Percentiles rank a stretch among this genome's conserved stretches.
These are phyloP conservation scores for Ptilodon capucinus DNA, from an alignment of 2,888 invertebrate species.

Conservation along the genomic window DNA sequence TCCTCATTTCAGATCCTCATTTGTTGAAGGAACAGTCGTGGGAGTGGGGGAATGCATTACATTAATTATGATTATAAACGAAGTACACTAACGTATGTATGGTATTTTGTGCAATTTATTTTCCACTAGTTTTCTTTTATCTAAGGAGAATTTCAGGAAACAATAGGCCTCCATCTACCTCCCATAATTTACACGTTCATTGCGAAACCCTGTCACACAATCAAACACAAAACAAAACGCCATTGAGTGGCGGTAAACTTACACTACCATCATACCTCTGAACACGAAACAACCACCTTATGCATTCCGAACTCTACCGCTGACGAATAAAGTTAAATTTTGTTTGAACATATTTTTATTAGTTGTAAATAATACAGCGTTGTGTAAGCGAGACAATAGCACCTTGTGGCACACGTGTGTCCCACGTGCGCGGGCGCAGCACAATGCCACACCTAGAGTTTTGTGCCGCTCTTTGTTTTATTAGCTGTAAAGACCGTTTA, in stretches of 20 bases:
- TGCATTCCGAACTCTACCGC: not conserved
- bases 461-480: constrained; percentile 28
- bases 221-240: constrained; percentile 34
- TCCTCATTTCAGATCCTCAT: too few relatives aligned
- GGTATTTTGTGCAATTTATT: too few relatives aligned
- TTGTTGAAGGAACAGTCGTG: too few relatives aligned
- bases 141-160: not conserved
- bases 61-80: too few relatives aligned
- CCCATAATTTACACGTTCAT: constrained; percentile 11
- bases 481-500: constrained; percentile 10
- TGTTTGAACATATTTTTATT: not conserved
- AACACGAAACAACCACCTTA: not conserved
- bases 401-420: constrained; percentile 56
- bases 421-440: constrained; percentile 48
- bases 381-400: constrained; percentile 50
- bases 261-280: constrained; percentile 41
- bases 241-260: constrained; percentile 41
- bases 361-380: constrained; percentile 27
- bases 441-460: constrained; percentile 36
- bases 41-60: too few relatives aligned
- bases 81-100: too few relatives aligned
- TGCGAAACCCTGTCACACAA: constrained; percentile 11
- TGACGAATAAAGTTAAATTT: constrained; percentile 12
- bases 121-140: too few relatives aligned
- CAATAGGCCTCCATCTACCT: not conserved